A percentile compares a stretch with the other conserved stretches of the same genome.
Evolutionary conservation across 2,888 invertebrate genomes (phyloP).

Genomic region (Dusona sp.): DNA sequence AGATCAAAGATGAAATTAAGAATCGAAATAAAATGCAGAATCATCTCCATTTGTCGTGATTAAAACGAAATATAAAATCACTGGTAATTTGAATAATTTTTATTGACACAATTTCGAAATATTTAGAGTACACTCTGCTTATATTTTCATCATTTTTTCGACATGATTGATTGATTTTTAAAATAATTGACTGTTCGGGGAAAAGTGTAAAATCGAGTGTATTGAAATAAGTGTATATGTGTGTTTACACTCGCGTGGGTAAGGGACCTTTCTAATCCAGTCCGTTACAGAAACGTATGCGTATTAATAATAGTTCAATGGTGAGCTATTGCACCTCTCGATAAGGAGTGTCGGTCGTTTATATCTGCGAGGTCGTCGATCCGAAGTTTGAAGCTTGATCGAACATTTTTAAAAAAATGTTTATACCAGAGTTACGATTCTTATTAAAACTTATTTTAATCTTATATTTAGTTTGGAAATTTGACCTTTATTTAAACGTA

Average conservation of each 20-base stretch:
- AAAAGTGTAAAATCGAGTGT: neutral
- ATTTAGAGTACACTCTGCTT: neutral
- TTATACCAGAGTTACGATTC: neutral
- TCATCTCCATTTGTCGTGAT: neutral
- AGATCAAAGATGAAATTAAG: neutral
- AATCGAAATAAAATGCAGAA: neutral
- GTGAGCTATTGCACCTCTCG: slow-evolving; percentile 58
- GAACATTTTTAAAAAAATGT: slow-evolving; percentile 8
- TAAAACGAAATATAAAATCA: neutral
- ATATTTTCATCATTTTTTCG: neutral
- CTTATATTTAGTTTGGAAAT: neutral
- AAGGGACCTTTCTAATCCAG: slow-evolving; percentile 64
- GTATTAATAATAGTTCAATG: slow-evolving; percentile 63
- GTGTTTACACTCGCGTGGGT: slow-evolving; percentile 51
- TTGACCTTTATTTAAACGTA: neutral
- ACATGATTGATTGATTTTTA: neutral
- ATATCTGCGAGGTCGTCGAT: slow-evolving; percentile 54
- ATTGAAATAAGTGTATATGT: neutral
- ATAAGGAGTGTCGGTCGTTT: slow-evolving; percentile 59
- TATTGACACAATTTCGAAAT: neutral
- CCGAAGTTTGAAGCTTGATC: slow-evolving; percentile 34
- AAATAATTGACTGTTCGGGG: neutral
- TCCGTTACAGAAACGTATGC: slow-evolving; percentile 49
- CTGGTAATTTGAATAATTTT: neutral
- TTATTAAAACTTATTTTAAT: neutral